Conservation (phyloP, 2,113 vertebrate genomes). For the Monopterus albus region DNA sequence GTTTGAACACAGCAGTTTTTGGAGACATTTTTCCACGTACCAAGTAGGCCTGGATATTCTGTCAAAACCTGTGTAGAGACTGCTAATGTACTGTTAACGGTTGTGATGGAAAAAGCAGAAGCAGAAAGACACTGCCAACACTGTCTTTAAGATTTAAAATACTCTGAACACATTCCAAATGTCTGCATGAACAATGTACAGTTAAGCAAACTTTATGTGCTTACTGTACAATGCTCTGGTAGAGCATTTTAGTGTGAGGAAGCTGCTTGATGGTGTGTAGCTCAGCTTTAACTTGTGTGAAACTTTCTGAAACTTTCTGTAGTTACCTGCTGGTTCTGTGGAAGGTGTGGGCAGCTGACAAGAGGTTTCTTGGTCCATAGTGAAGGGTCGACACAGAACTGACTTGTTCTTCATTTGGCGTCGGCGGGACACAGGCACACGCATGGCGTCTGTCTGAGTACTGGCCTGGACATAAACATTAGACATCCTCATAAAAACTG, state of each 20-base stretch:
- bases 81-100: no score
- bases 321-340: conserved; percentile 76
- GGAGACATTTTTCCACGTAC: neutral
- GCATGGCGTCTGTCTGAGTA: conserved; percentile 94
- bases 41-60: no score
- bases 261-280: neutral
- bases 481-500: neutral
- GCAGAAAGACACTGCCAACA: no score
- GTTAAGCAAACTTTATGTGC: no score
- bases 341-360: conserved; percentile 88
- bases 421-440: conserved; percentile 85
- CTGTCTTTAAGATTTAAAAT: conserved; percentile 5
- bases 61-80: no score
- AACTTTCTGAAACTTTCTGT: neutral
- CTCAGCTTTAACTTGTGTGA: neutral
- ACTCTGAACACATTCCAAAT: neutral
- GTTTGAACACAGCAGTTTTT: neutral
- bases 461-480: conserved; percentile 85
- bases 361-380: conserved; percentile 90
- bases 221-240: no score
- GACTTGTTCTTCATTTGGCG: conserved; percentile 97
- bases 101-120: no score
- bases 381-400: conserved; percentile 94
- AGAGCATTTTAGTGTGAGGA: neutral
- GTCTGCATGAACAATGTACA: neutral